phyloP scores from a whole-genome alignment of 2,113 vertebrate species.

The Albula goreensis region DNA sequence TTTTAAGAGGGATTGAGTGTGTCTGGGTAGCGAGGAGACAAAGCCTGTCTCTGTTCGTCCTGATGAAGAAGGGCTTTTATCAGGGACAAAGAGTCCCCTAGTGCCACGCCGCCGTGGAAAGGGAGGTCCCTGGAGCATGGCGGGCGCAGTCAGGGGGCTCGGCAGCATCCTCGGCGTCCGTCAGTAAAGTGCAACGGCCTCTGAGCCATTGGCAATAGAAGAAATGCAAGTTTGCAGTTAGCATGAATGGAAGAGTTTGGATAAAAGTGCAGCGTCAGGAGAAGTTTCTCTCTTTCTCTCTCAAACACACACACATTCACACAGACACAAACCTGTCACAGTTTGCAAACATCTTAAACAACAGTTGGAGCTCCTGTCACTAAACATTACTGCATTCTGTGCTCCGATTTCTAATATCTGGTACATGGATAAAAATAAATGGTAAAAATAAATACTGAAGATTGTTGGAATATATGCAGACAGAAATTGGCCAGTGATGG shows the following conservation, averaged over 20 bases:
- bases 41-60: conserved; percentile 60
- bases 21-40: conserved; percentile 56
- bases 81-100: conserved; percentile 66
- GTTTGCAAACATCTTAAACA: background rate
- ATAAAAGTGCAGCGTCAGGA: background rate
- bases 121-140: conserved; percentile 18
- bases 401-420: background rate
- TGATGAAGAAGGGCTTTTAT: conserved; percentile 60
- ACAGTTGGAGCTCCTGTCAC: background rate
- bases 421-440: background rate
- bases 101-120: conserved; percentile 61
- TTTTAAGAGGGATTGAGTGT: conserved; percentile 61
- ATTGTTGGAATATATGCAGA: background rate
- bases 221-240: background rate
- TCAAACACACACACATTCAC: background rate
- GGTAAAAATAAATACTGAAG: background rate
- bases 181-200: background rate
- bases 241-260: background rate
- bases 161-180: conserved; percentile 5
- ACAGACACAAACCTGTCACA: background rate
- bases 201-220: background rate
- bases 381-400: background rate
- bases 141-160: background rate
- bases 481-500: background rate
- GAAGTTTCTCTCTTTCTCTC: too few relatives aligned